Base-by-base conservation (phyloP, 2,888 invertebrate genomes). In the Drosophila anomelani region DNA sequence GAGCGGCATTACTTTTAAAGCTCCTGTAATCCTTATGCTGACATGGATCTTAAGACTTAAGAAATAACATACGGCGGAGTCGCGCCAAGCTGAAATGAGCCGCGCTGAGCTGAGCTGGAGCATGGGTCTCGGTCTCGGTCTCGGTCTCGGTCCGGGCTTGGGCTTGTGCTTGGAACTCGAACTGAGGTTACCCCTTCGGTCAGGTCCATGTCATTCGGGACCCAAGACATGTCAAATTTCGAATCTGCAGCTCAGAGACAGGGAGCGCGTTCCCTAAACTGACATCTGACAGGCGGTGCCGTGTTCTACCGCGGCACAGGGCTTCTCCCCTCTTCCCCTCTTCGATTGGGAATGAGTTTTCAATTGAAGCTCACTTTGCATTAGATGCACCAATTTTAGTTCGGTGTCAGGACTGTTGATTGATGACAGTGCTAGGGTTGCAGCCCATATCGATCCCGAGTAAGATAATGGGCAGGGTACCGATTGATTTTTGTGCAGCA, bases 11-110 rank as follows among this genome's bases (percentile, higher is more conserved):
- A 44, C 73, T 71, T 80, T 85, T 86, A 85, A 85, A 79, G 77
- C 84, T 85, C 76, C 88, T 88, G 88, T 85, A 85, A 85, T 85
- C 84, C 84, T 85, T 83, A 75, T 79, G 84, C 86, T 88, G 84
- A 85, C 84, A 85, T 76, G 84, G 77, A 77, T 86, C 84, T 86
- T 86, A 85, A 83, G 88, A 68, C 86, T 77, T 80, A 64, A 76
- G 75, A 78, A 75, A 75, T 54, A 78, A 67, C 59, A 68, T 38
- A 49, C 64, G 43, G 20, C 51, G 43, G 43, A 70, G 38, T 57
- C 51, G 53, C n/a, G 53, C 47, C 43, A 20, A 58, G 13, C 56
- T 47, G 67, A 53, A 61, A 54, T 54, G 75, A 63, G 59, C 51
- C 34, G 61, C 58, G 39, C 44, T 56, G 64, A 73, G 54, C 47